A percentile compares a stretch with the other conserved stretches of the same genome.
These are phyloP conservation scores for Chaunax sp. DNA, from an alignment of 2,797 vertebrate genomes.

Conservation along the genomic window DNA sequence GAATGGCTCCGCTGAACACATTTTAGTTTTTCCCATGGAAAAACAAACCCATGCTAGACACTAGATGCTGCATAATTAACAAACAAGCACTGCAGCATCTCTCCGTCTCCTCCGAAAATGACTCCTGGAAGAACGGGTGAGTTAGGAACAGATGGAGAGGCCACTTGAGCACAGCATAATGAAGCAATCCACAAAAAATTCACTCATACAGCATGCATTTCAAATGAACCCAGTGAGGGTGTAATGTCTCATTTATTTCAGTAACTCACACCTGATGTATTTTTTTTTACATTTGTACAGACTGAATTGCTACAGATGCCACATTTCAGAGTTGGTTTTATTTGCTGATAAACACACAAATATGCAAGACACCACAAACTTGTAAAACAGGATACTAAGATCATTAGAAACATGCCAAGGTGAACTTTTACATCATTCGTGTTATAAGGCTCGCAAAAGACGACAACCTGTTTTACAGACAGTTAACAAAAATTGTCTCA, in stretches of 20 bases:
- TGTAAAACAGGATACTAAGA: slow-evolving; percentile 26
- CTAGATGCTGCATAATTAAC: slow-evolving; percentile 79
- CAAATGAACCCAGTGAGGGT: slow-evolving; percentile 59
- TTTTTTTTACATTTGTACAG: slow-evolving; percentile 55
- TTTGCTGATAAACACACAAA: slow-evolving; percentile 47
- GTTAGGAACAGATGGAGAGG: slow-evolving; percentile 77
- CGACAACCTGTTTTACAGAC: slow-evolving; percentile 35
- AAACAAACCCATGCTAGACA: slow-evolving; percentile 58
- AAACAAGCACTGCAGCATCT: slow-evolving; percentile 63
- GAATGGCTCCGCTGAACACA: slow-evolving; percentile 67
- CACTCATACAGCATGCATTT: slow-evolving; percentile 59
- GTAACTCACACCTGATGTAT: slow-evolving; percentile 63
- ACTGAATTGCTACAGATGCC: slow-evolving; percentile 34
- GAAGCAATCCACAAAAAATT: slow-evolving; percentile 65
- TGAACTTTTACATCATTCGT: slow-evolving; percentile 26
- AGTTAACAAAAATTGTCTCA: slow-evolving; percentile 33
- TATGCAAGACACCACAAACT: slow-evolving; percentile 11
- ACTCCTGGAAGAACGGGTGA: slow-evolving; percentile 69
- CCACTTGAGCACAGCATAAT: slow-evolving; percentile 73
- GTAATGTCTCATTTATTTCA: slow-evolving; percentile 65
- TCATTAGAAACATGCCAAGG: slow-evolving; percentile 39
- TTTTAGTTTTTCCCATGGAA: slow-evolving; percentile 64
- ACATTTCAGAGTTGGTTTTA: slow-evolving; percentile 37
- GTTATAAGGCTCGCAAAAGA: slow-evolving; percentile 23
- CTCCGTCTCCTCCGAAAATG: slow-evolving; percentile 66